These are phyloP conservation scores for Silurus meridionalis DNA, from an alignment of 2,113 vertebrate genomes.

Conservation along the genomic window DNA sequence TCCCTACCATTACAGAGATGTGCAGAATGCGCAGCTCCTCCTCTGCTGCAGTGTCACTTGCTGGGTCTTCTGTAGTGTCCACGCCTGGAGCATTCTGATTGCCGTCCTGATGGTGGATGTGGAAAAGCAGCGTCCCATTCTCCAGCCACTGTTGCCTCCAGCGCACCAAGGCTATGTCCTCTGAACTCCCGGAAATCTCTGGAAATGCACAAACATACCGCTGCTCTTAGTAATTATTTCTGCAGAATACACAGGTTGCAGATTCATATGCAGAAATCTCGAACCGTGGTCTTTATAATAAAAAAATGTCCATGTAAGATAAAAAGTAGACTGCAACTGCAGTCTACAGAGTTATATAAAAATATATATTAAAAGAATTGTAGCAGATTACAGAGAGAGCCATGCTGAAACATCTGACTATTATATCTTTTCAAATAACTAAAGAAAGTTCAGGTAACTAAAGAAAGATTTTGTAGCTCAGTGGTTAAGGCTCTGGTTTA, in stretches of 20 bases:
- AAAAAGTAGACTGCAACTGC: not conserved
- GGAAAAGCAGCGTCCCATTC: constrained; percentile 95
- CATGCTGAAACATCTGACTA: not conserved
- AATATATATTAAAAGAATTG: not conserved
- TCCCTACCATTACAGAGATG: constrained; percentile 94
- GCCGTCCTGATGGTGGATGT: constrained; percentile 97
- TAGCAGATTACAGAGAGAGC: not conserved
- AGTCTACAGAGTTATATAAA: not conserved
- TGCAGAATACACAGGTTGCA: not conserved
- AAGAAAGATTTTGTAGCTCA: not conserved
- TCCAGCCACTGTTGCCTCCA: constrained; percentile 99
- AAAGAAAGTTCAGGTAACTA: not conserved
- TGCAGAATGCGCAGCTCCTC: constrained; percentile 96
- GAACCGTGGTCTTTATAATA: not conserved
- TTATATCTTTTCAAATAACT: not conserved
- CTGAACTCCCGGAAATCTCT: constrained; percentile 97
- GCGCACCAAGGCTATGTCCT: constrained; percentile 94
- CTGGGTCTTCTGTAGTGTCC: constrained; percentile 85
- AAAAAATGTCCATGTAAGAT: not conserved
- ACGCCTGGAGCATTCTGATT: constrained; percentile 82
- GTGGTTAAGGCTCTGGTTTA: no score
- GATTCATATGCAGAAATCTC: not conserved
- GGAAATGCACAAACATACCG: constrained; percentile 23
- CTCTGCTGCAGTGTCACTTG: constrained; percentile 83
- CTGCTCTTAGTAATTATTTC: not conserved